phyloP scores from a whole-genome alignment of 2,888 invertebrate species.

The Erynnis tages region DNA sequence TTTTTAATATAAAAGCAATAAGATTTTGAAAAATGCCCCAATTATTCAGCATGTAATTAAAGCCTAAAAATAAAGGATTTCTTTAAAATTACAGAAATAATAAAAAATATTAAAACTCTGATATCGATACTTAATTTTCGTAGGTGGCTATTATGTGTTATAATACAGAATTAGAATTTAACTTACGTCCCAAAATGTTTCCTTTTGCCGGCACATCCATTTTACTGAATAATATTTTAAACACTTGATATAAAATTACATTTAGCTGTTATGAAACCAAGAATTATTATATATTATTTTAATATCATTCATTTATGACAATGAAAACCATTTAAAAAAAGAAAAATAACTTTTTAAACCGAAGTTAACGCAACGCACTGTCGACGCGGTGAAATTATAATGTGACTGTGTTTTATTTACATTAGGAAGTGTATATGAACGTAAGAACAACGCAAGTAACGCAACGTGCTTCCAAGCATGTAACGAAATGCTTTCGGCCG shows the following conservation, averaged over 20 bases:
- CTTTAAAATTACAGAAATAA: no score
- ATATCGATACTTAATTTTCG: no score
- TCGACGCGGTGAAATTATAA: conserved; percentile 39
- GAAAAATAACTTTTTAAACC: not conserved
- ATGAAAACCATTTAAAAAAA: not conserved
- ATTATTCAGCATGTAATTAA: no score
- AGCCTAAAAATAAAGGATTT: no score
- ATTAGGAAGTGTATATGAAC: conserved; percentile 17
- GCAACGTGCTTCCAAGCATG: conserved; percentile 37
- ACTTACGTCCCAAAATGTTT: conserved; percentile 83
- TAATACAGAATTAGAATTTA: no score
- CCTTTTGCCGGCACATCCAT: conserved; percentile 82
- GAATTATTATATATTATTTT: not conserved
- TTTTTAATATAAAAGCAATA: no score
- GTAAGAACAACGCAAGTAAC: conserved; percentile 15
- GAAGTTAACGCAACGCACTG: conserved; percentile 29
- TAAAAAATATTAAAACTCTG: not conserved
- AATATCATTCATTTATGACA: not conserved
- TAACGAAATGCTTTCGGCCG: conserved; percentile 35
- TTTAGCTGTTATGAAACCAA: no score
- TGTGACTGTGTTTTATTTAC: conserved; percentile 27
- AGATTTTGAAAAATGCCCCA: no score
- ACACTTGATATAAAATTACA: not conserved
- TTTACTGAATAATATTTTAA: conserved; percentile 32
- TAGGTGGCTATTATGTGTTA: no score